Conservation (phyloP, 2,888 invertebrate genomes). For the Drosophila mayaguana region DNA sequence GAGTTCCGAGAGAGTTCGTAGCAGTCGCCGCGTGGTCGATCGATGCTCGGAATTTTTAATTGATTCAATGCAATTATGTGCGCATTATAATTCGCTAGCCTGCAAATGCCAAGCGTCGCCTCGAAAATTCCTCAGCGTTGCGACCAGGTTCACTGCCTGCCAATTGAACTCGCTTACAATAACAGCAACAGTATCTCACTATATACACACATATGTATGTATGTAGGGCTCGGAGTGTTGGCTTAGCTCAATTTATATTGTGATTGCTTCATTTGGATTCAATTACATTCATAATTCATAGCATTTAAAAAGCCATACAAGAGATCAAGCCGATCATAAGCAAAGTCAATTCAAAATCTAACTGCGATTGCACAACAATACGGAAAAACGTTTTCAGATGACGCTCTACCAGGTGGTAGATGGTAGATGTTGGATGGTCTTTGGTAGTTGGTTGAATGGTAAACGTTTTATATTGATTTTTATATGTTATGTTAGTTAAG, state of each 20-base stretch:
- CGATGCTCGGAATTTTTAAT: constrained; percentile 73
- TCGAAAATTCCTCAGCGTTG: constrained; percentile 68
- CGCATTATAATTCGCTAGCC: constrained; percentile 64
- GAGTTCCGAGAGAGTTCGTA: constrained; percentile 27
- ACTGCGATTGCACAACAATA: constrained; percentile 58
- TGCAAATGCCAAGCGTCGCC: constrained; percentile 58
- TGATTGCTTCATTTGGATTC: constrained; percentile 70
- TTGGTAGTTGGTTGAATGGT: background rate
- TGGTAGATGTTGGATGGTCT: background rate
- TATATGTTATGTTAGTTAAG: constrained; percentile 1
- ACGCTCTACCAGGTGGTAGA: background rate
- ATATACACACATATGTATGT: background rate
- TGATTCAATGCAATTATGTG: constrained; percentile 73
- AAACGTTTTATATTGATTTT: background rate
- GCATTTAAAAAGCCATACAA: constrained; percentile 63
- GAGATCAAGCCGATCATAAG: constrained; percentile 1
- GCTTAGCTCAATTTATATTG: constrained; percentile 55
- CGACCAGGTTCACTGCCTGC: constrained; percentile 50
- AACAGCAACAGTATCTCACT: constrained; percentile 1
- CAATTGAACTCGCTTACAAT: constrained; percentile 35
- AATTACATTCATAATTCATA: constrained; percentile 66
- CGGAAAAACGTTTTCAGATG: constrained; percentile 57
- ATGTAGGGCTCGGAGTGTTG: constrained; percentile 31
- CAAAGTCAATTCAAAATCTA: constrained; percentile 2
- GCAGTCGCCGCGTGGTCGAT: constrained; percentile 17